Base-by-base conservation (phyloP, 2,113 vertebrate genomes). In the Otocyon megalotis region DNA sequence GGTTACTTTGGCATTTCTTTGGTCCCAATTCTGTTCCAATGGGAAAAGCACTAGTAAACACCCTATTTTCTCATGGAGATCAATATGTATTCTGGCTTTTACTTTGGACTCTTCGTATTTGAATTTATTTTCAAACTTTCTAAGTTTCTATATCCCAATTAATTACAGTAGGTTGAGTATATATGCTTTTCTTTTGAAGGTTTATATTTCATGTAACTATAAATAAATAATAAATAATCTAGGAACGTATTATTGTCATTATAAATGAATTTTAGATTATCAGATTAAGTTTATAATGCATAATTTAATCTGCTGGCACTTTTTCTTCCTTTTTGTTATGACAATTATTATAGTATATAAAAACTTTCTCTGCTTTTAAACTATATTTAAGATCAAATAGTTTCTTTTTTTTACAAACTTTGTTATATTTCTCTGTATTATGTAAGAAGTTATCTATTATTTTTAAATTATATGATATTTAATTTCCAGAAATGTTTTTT, bases 191-290 rank as follows among this genome's bases (percentile, higher is more conserved):
- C 86, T 97, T 94, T 83, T 88, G 8, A 24, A n/a, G 60, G 15
- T 65, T 81, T 76, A 6, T 72, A 19, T 94, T 95, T 82, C 54
- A 9, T 89, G 28, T 56, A 92, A 3, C 12, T 16, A 37, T 74
- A 89, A 98, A 95, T 76, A 97, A 87, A 79, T 43, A 20, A 71
- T n/a, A 0, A 9, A 53, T 93, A 93, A 94, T 19, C 6, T 67
- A 53, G 94, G 16, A 97, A 43, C 90, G 35, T 5, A 26, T 93
- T 60, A 86, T 77, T 53, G n/a, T 0, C 50, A 67, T 95, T 97
- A 93, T 3, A 9, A 72, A 0, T 32, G 20, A 97, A 5, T 95
- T 97, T n/a, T 93, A 95, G 20, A 85, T 58, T 13, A 43, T 83
- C 0, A 65, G 14, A 17, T 9, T 83, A 5, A 86, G 93, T 88